These are phyloP conservation scores for Myiothlypis chrysogaster DNA, from an alignment of 2,797 vertebrate species.

Conservation along the genomic window DNA sequence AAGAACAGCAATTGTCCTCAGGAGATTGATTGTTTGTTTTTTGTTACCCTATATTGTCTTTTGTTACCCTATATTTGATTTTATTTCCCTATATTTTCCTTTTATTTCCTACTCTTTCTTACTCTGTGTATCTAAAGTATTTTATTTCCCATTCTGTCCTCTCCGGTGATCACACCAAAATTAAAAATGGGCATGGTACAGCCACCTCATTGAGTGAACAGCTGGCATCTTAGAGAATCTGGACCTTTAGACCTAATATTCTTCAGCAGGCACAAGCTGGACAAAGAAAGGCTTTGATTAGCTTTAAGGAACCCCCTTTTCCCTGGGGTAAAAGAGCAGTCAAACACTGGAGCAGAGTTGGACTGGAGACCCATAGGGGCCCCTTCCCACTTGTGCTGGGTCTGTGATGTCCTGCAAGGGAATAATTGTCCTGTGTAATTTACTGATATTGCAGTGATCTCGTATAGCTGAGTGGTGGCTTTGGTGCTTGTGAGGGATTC, in stretches of 20 bases:
- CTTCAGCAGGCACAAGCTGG: not conserved
- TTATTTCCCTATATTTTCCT: too few relatives aligned
- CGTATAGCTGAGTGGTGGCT: not conserved
- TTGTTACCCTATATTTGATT: not conserved
- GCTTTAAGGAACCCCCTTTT: not conserved
- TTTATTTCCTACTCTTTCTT: not conserved
- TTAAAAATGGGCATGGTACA: not conserved
- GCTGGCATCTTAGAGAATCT: not conserved
- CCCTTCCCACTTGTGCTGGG: fast-evolving
- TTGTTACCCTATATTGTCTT: not conserved
- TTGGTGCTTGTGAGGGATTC: not conserved
- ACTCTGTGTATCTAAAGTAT: not conserved
- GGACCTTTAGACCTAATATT: not conserved
- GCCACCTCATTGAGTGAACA: not conserved
- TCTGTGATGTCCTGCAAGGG: not conserved
- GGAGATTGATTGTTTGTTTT: not conserved
- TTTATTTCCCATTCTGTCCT: not conserved
- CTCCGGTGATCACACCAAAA: not conserved
- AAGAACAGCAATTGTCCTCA: not conserved
- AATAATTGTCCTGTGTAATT: not conserved
- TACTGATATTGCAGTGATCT: not conserved
- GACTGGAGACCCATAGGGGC: not conserved
- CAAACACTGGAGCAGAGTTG: not conserved
- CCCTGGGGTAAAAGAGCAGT: not conserved
- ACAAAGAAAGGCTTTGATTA: not conserved